Conservation (phyloP, 1,140 invertebrate genomes). For the Paralvinella palmiformis region DNA sequence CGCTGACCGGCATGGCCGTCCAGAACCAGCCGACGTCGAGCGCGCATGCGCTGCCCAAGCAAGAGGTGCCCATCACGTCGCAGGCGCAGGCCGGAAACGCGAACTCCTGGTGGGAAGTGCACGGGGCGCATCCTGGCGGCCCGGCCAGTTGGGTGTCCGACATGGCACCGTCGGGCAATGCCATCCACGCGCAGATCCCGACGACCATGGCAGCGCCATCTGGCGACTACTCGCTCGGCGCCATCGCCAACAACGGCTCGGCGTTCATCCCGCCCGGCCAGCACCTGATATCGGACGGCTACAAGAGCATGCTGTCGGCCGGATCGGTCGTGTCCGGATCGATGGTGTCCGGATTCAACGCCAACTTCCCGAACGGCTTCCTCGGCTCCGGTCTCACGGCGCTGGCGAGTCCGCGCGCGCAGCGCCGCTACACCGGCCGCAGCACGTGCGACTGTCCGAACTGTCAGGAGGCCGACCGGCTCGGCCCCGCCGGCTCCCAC, state of each 20-base stretch:
- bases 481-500: slow-evolving; percentile 79
- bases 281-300: not conserved
- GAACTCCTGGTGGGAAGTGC: too few species aligned
- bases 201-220: not conserved
- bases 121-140: too few species aligned
- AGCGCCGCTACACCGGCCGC: slow-evolving; percentile 28
- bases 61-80: too few species aligned
- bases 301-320: not conserved
- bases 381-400: not conserved
- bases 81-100: too few species aligned
- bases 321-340: not conserved
- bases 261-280: slow-evolving; percentile 1
- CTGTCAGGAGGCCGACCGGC: slow-evolving; percentile 83
- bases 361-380: slow-evolving; percentile 2
- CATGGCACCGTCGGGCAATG: too few species aligned
- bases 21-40: too few species aligned
- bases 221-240: not conserved
- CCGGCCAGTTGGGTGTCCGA: too few species aligned
- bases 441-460: slow-evolving; percentile 98
- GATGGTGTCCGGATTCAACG: not conserved
- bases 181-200: not conserved
- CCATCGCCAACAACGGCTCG: not conserved
- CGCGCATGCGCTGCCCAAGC: too few species aligned
- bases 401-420: slow-evolving; percentile 8
- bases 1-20: too few species aligned